Evolutionary conservation across 2,113 vertebrate species (phyloP).

Genomic region (Strigops habroptila): DNA sequence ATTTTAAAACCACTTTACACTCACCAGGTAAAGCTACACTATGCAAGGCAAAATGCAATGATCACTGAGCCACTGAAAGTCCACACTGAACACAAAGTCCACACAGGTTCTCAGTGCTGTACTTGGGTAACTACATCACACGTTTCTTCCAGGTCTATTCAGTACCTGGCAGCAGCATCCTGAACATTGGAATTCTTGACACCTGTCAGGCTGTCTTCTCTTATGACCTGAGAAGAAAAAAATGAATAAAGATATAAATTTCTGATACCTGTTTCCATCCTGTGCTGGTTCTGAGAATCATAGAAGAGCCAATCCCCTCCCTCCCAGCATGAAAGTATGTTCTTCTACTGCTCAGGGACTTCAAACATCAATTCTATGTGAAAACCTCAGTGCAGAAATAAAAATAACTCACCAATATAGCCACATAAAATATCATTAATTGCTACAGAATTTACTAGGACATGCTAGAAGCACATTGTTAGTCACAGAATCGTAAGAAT

Average conservation of each 20-base stretch:
- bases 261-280: not conserved
- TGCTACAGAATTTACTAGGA: not conserved
- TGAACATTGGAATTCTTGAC: constrained; percentile 81
- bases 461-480: not conserved
- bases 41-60: not conserved
- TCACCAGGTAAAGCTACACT: not conserved
- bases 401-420: not conserved
- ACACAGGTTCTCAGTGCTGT: not conserved
- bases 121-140: not conserved
- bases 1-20: not conserved
- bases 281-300: not conserved
- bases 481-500: not conserved
- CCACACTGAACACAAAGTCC: not conserved
- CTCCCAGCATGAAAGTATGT: not conserved
- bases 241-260: not conserved
- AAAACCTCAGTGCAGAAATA: not conserved
- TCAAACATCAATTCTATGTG: not conserved
- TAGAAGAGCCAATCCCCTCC: not conserved
- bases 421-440: not conserved
- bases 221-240: constrained; percentile 70
- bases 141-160: not conserved
- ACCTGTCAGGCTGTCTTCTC: constrained; percentile 74
- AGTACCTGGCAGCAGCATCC: constrained; percentile 82
- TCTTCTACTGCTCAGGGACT: not conserved
- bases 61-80: not conserved